Percentiles rank a stretch among this genome's conserved stretches.
Conservation (phyloP, 1,140 invertebrate genomes). For the Nymphalis io region DNA sequence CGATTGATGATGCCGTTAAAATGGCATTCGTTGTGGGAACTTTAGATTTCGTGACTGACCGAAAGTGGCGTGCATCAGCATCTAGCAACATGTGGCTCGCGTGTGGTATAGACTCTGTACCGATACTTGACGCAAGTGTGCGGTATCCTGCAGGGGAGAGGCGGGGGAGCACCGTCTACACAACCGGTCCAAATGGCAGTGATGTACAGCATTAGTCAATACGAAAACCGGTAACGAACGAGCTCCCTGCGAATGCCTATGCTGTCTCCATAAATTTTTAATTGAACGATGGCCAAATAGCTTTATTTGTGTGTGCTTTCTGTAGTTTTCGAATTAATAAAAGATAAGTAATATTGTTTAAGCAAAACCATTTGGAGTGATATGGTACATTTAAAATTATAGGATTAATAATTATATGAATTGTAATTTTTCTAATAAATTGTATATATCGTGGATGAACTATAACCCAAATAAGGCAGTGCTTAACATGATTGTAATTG, state of each 20-base stretch:
- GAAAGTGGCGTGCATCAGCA: slow-evolving; percentile 27
- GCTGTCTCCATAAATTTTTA: slow-evolving; percentile 51
- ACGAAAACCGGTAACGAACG: slow-evolving; percentile 64
- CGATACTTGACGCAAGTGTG: slow-evolving; percentile 45
- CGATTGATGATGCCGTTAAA: background rate
- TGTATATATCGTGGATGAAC: too few species aligned
- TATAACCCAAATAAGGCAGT: background rate
- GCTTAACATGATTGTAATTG: too few species aligned
- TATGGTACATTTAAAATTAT: too few species aligned
- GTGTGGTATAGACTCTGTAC: slow-evolving; percentile 22
- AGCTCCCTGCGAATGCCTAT: slow-evolving; percentile 43
- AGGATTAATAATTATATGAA: too few species aligned
- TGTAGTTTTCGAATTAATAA: background rate
- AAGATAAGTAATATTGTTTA: background rate
- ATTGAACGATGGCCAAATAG: slow-evolving; percentile 49
- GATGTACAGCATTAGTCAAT: slow-evolving; percentile 66
- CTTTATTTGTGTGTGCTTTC: slow-evolving; percentile 37
- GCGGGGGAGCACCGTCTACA: slow-evolving; percentile 49
- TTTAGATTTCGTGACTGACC: slow-evolving; percentile 15
- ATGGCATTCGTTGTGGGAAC: slow-evolving; percentile 11
- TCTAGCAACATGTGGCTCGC: slow-evolving; percentile 35
- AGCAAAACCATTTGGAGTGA: background rate
- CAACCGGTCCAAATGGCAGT: slow-evolving; percentile 65
- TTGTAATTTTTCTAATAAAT: too few species aligned
- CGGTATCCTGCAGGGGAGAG: slow-evolving; percentile 47